These are phyloP conservation scores for Erpornis zantholeuca DNA, from an alignment of 2,113 vertebrate species.

Conservation along the genomic window DNA sequence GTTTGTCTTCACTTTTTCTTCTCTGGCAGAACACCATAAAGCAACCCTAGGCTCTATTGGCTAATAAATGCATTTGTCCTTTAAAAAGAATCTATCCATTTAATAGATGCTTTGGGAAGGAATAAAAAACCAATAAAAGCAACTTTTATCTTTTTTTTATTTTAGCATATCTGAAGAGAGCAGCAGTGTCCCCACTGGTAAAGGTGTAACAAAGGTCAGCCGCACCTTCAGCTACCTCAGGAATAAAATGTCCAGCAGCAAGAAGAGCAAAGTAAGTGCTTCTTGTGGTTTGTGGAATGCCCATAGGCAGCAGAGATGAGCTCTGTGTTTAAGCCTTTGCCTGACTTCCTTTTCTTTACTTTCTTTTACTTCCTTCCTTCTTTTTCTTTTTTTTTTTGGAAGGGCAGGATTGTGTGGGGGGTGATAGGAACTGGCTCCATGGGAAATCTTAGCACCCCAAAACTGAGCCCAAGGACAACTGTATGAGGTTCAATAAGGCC, in stretches of 20 bases:
- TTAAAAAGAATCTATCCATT: not conserved
- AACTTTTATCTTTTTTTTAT: not conserved
- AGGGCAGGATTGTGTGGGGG: not conserved
- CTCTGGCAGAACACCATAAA: not conserved
- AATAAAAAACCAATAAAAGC: not conserved
- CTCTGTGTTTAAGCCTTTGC: not conserved
- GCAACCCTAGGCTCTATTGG: fast-evolving
- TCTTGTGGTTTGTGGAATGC: not conserved
- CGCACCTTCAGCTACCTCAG: conserved; percentile 99
- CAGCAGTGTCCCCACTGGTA: conserved; percentile 70
- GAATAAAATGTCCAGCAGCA: conserved; percentile 96
- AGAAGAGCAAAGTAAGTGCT: conserved; percentile 88
- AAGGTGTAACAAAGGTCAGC: conserved; percentile 89
- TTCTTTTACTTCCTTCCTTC: not conserved
- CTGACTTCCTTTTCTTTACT: not conserved
- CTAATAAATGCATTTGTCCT: not conserved
- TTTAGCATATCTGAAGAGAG: conserved; percentile 90
- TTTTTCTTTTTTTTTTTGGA: not conserved
- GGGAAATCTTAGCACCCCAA: not conserved
- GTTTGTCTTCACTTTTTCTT: not conserved
- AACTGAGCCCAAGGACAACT: not conserved
- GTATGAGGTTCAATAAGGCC: not conserved
- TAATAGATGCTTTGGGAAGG: not conserved
- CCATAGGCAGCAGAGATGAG: not conserved
- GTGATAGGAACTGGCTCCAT: not conserved